phyloP scores from a whole-genome alignment of 2,888 invertebrate species.

The Mycogona germanica region DNA sequence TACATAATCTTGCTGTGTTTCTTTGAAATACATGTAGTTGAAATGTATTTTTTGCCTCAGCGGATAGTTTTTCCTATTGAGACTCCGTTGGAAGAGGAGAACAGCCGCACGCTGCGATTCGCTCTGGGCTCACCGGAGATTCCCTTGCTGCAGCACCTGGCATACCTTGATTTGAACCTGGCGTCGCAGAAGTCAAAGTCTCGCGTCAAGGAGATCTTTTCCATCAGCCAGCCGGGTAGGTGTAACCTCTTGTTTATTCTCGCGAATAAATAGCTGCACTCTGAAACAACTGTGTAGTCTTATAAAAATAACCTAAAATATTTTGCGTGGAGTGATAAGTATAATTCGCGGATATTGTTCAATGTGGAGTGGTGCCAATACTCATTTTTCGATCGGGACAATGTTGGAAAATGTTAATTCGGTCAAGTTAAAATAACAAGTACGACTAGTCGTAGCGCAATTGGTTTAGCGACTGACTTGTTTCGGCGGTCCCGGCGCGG shows the following conservation, averaged over 20 bases:
- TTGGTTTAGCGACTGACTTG: too few relatives aligned
- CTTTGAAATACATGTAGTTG: neutral
- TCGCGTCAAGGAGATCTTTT: conserved; percentile 53
- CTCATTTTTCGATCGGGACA: too few relatives aligned
- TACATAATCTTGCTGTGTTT: too few relatives aligned
- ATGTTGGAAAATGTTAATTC: too few relatives aligned
- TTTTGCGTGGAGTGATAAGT: too few relatives aligned
- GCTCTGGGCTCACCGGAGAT: conserved; percentile 47
- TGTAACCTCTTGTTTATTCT: neutral
- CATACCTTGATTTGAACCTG: conserved; percentile 56
- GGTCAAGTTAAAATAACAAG: too few relatives aligned
- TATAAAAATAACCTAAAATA: too few relatives aligned
- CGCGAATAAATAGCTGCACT: neutral
- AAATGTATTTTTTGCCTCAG: conserved; percentile 18
- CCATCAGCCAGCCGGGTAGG: conserved; percentile 54
- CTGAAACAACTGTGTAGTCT: too few relatives aligned
- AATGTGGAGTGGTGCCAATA: too few relatives aligned
- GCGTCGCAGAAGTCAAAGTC: conserved; percentile 48
- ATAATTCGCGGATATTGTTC: too few relatives aligned
- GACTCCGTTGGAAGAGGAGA: conserved; percentile 31
- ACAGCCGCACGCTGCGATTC: conserved; percentile 40
- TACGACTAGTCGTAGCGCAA: too few relatives aligned
- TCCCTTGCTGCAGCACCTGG: conserved; percentile 60
- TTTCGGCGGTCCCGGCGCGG: too few relatives aligned
- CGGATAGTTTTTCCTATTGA: conserved; percentile 52